Base-by-base conservation (phyloP, 2,797 vertebrate species). In the Eutrigla gurnardus region DNA sequence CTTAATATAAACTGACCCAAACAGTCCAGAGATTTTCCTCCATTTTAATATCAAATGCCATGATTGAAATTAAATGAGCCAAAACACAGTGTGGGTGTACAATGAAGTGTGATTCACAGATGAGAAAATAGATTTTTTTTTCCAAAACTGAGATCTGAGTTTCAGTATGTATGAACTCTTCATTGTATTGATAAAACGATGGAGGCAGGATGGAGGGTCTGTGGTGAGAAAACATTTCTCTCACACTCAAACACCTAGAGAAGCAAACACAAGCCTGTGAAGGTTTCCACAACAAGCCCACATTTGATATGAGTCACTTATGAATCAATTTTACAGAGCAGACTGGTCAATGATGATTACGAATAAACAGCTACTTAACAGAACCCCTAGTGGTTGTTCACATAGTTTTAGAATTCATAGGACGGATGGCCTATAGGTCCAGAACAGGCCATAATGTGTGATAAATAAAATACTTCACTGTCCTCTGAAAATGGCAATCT, bases 21-120 rank as follows among this genome's bases (percentile, higher is more conserved):
- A 59, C 7, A 39, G 47, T 62, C 36, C 37, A 60, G 73, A 65
- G 70, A 75, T 40, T 62, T 61, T 39, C 47, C 7, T 47, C 42
- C 11, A 49, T 73, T 75, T 68, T 50, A 55, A 74, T 37, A 70
- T 69, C 10, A 78, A 59, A 75, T 47, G 11, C 37, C 74, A 39
- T 52, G 47, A 82, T 71, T 78, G 40, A 72, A 75, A 75, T 35
- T 40, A 62, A 36, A 40, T 59, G 40, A 67, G 78, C 32, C 72
- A 73, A 60, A 81, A 80, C 43, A 69, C 1, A 7, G 17, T 53
- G 83, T 83, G 78, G 83, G 81, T 50, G 74, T 68, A 63, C 13
- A 53, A 68, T 78, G 9, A 78, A 77, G 54, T 15, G 69, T 80
- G 78, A 86, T 77, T 88, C 83, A 85, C 63, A 80, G 46, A 71